These are phyloP conservation scores for Mormyrus proboscirostris DNA, from an alignment of 2,797 vertebrate species.

Conservation along the genomic window DNA sequence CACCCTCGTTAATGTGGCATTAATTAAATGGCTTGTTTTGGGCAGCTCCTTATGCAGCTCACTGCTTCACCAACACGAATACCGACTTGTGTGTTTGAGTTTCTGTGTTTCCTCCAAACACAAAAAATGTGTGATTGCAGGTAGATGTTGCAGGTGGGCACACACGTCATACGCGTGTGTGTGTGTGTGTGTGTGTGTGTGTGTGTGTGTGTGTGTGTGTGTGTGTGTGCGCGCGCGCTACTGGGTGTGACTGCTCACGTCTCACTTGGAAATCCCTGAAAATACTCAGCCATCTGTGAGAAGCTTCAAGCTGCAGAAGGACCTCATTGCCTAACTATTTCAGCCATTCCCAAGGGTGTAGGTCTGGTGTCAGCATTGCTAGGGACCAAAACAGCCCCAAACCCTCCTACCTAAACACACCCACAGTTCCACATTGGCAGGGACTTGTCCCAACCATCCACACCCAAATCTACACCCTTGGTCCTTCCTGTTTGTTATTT, in stretches of 20 bases:
- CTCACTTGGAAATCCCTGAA: not conserved
- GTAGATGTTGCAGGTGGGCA: conserved; percentile 34
- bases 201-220: conserved; percentile 10
- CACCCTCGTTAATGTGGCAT: conserved; percentile 81
- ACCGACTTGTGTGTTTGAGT: not conserved
- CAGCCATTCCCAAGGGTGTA: not conserved
- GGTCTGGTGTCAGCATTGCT: not conserved
- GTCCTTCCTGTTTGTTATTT: not conserved
- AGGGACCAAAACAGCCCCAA: not conserved
- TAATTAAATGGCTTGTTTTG: conserved; percentile 89
- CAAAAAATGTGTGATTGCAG: conserved; percentile 25
- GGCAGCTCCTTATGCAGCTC: conserved; percentile 66
- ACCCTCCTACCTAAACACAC: not conserved
- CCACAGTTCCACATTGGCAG: not conserved
- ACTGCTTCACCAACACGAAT: conserved; percentile 39
- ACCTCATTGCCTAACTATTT: not conserved
- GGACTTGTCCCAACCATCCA: not conserved
- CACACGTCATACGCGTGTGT: not conserved
- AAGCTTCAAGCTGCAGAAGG: not conserved
- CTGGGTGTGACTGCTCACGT: not conserved
- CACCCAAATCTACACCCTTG: not conserved
- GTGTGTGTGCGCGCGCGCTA: not conserved
- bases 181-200: not conserved
- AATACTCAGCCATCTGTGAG: not conserved
- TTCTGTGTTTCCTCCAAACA: not conserved